Evolutionary conservation across 2,797 vertebrate species (phyloP), one percentile per base, ranked within the genome.

Genomic region (Monodelphis domestica): DNA sequence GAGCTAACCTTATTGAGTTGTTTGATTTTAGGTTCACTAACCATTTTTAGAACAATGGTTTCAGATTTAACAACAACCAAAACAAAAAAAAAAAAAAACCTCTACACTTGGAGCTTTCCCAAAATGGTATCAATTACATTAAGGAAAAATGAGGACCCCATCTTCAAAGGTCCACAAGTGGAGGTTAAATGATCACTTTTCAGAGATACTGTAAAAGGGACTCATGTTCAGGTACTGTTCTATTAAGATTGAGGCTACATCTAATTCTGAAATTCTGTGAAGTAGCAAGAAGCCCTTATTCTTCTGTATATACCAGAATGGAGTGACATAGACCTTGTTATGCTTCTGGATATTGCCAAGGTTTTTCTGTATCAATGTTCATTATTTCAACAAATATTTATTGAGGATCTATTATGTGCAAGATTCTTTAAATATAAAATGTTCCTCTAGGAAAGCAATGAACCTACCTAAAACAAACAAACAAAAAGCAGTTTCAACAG

Each of bases 41-140:
- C 53, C 91, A 94, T n/a, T 91, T 96, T 94, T 94, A 97, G 88
- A 97, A 95, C 88, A 91, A 93, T 92, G 87, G 94, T 91, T 93
- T 56, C 45, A 94, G 88, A 95, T 91, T 1, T 21, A 96, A 96
- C n/a, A n/a, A 93, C 57, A n/a, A n/a, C n/a, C 2, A 7, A 70
- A 84, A 50, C 53, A 78, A 70, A 84, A 24, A 5, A 56, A 56
- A 56, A 5, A 56, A 59, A 30, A 0, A 56, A 26, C 11, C 10
- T 84, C 70, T 38, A 50, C 24, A 28, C 84, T 26, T 21, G 26
- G 24, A 50, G 30, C 38, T 84, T 24, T 28, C 38, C 70, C 21
- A 45, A 84, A 84, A 84, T 84, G 24, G 21, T 15, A 84, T 84
- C 70, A 50, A 50, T 50, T 84, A 9, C 24, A 50, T 84, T 45